Evolutionary conservation across 1,140 invertebrate genomes (phyloP), one percentile per base, ranked within the genome.

Genomic region (Galendromus occidentalis): DNA sequence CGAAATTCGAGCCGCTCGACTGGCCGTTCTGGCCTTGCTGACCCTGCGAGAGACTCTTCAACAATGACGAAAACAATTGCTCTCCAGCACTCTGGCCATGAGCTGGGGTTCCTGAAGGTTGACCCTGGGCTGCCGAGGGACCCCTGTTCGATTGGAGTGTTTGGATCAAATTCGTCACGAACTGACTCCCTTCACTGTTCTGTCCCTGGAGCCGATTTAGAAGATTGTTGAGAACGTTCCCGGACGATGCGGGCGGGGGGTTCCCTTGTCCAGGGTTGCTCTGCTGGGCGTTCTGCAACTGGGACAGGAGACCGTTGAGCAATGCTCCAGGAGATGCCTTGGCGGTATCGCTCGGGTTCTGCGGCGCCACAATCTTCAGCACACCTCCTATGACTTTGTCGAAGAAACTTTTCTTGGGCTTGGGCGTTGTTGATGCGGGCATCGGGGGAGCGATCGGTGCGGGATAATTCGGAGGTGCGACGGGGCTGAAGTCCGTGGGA

Each of bases 271-370:
- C 1, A 25, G 17, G 12, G 12, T 33, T 33, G 14, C 2, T 17
- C 25, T 59, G 51, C 51, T 59, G 51, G 2, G 20, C 25, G 25
- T 59, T 59, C 20, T 59, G 51, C 51, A 59, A 33, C 51, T 59
- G 51, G 4, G 25, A 33, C 14, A 59, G 51, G 20, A 59, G 25
- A 9, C 20, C 25, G 22, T 14, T 33, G 9, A 59, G 22, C 25
- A 59, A 59, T 14, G 25, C 33, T 25, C 1, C 25, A 4, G 45
- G 45, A 59, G 51, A 33, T 5, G 14, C 51, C 2, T 25, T 14
- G 2, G 25, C 25, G 22, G 25, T 22, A 20, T 14, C 14, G 2
- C 25, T 22, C 14, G 14, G 17, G 25, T 25, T 25, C 9, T 59
- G 51, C 25, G 51, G 51, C 2, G 25, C 14, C 14, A 59, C 22